Percentiles rank a stretch among this genome's conserved stretches.
These are phyloP conservation scores for Callimorpha dominula DNA, from an alignment of 2,888 invertebrate species.

Conservation along the genomic window DNA sequence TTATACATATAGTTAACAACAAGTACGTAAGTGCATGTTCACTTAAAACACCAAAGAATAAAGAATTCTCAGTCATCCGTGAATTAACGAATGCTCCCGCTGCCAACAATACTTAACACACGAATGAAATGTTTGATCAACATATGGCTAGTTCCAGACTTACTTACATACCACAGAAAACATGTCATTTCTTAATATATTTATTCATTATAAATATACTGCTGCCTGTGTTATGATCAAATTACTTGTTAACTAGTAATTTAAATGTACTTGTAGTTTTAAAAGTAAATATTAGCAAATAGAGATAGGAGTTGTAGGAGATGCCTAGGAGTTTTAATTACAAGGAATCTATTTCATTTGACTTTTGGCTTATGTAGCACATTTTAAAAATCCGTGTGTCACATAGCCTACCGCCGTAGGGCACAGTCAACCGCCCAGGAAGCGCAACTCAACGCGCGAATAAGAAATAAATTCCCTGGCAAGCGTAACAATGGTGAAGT, in stretches of 20 bases:
- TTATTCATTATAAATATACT: too few relatives aligned
- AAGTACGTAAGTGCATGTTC: slow-evolving; percentile 23
- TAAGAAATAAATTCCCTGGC: slow-evolving; percentile 85
- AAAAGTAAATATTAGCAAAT: not conserved
- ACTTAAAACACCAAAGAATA: slow-evolving; percentile 56
- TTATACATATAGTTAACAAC: slow-evolving; percentile 16
- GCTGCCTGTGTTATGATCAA: too few relatives aligned
- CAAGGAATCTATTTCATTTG: not conserved
- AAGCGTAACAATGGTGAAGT: slow-evolving; percentile 86
- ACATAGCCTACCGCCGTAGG: slow-evolving; percentile 66
- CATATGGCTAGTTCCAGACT: not conserved
- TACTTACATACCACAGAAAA: not conserved
- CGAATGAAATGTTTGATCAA: slow-evolving; percentile 29
- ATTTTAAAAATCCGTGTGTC: slow-evolving; percentile 37
- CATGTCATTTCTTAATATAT: not conserved
- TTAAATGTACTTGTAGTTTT: not conserved
- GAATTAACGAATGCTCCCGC: slow-evolving; percentile 68
- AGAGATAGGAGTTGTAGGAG: too few relatives aligned
- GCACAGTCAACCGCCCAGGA: slow-evolving; percentile 83
- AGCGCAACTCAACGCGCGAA: slow-evolving; percentile 84
- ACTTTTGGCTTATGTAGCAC: not conserved
- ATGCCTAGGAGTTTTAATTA: too few relatives aligned
- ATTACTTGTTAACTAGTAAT: too few relatives aligned
- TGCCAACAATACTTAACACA: slow-evolving; percentile 55
- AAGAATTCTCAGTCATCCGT: slow-evolving; percentile 62